Evolutionary conservation across 2,888 invertebrate species (phyloP).

Genomic region (Idaea dimidiata): DNA sequence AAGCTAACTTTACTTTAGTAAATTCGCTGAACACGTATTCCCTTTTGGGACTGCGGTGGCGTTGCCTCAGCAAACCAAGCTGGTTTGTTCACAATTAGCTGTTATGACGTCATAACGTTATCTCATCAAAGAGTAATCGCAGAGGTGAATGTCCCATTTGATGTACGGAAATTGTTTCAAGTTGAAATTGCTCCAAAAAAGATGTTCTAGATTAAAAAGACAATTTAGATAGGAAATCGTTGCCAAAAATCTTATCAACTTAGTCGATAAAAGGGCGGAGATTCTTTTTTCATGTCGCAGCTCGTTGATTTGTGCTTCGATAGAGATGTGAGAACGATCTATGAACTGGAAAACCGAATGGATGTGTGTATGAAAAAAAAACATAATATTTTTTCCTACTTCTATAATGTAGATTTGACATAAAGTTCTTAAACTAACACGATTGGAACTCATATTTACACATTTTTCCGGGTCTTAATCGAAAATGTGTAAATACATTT

Average conservation of each 20-base stretch:
- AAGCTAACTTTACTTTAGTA: not conserved
- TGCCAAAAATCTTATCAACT: not conserved
- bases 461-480: too few relatives aligned
- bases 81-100: slow-evolving; percentile 19
- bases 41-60: slow-evolving; percentile 40
- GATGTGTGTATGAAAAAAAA: too few relatives aligned
- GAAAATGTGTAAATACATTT: too few relatives aligned
- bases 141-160: slow-evolving; percentile 8
- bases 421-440: too few relatives aligned
- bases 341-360: too few relatives aligned
- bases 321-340: too few relatives aligned
- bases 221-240: not conserved
- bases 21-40: slow-evolving; percentile 24
- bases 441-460: too few relatives aligned
- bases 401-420: too few relatives aligned
- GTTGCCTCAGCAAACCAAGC: slow-evolving; percentile 18
- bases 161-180: slow-evolving; percentile 1
- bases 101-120: slow-evolving; percentile 17
- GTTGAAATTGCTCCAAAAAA: not conserved
- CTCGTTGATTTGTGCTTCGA: too few relatives aligned
- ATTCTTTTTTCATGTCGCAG: not conserved
- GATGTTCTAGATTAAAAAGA: not conserved
- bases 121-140: slow-evolving; percentile 8
- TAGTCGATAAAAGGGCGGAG: not conserved
- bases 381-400: too few relatives aligned